Evolutionary conservation across 37 sponge, comb jelly and placozoan genomes (phyloP).

Genomic region (Tethya wilhelma): DNA sequence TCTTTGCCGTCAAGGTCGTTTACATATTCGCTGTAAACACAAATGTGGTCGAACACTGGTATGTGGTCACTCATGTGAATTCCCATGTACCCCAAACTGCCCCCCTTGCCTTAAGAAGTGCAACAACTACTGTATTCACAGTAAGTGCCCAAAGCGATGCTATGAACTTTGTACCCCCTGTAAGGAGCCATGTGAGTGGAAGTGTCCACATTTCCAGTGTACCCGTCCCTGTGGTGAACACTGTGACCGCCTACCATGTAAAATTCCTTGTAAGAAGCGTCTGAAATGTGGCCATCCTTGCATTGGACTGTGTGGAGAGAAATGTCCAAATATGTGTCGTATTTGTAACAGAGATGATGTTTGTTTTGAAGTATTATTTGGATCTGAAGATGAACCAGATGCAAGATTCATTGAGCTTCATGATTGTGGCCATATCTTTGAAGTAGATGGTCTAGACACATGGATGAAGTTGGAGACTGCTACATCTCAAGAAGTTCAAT

Average conservation of each 20-base stretch:
- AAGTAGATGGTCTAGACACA: slow-evolving; percentile 74
- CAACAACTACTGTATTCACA: slow-evolving; percentile 78
- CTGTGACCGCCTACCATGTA: slow-evolving; percentile 80
- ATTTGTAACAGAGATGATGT: slow-evolving; percentile 68
- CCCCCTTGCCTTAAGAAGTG: slow-evolving; percentile 76
- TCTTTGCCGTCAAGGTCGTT: slow-evolving; percentile 67
- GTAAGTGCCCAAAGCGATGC: slow-evolving; percentile 73
- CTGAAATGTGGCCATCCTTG: slow-evolving; percentile 81
- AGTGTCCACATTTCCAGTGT: slow-evolving; percentile 75
- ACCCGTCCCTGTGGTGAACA: slow-evolving; percentile 73
- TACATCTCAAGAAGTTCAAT: slow-evolving; percentile 41
- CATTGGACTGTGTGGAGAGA: slow-evolving; percentile 93
- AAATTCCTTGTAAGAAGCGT: slow-evolving; percentile 30
- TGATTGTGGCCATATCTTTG: slow-evolving; percentile 86
- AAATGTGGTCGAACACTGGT: slow-evolving; percentile 74
- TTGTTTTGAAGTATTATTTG: slow-evolving; percentile 86
- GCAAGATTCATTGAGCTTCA: slow-evolving; percentile 81
- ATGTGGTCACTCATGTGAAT: slow-evolving; percentile 85
- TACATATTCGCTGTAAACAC: slow-evolving; percentile 65
- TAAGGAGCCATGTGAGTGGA: slow-evolving; percentile 81
- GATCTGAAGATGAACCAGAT: slow-evolving; percentile 81
- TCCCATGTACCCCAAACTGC: slow-evolving; percentile 65
- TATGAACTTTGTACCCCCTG: slow-evolving; percentile 77
- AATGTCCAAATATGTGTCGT: slow-evolving; percentile 75
- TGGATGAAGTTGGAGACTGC: slow-evolving; percentile 73